Percentiles rank a stretch among this genome's conserved stretches.
These are phyloP conservation scores for Rhegmatorhina hoffmannsi DNA, from an alignment of 2,113 vertebrate species.

Conservation along the genomic window DNA sequence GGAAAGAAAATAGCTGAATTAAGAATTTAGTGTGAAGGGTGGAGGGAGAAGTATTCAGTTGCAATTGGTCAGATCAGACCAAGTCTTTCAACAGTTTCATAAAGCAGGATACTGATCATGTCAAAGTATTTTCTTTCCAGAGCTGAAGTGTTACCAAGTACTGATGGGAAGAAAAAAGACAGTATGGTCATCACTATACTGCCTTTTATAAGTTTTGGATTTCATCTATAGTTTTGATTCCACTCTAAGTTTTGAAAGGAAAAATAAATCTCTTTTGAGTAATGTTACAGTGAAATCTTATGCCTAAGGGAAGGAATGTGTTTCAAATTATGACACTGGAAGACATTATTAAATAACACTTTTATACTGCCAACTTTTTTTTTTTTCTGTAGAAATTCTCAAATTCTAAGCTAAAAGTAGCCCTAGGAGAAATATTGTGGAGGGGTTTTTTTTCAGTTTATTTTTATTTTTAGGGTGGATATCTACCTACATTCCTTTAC, in stretches of 20 bases:
- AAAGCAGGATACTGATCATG: neutral
- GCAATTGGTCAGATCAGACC: neutral
- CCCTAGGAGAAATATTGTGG: neutral
- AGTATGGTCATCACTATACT: neutral
- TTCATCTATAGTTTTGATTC: neutral
- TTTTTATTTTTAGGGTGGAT: neutral
- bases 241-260: neutral
- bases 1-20: neutral
- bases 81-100: neutral
- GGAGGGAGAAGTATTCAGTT: neutral
- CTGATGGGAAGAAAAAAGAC: neutral
- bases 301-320: neutral
- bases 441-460: rapidly evolving
- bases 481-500: neutral
- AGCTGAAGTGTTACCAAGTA: neutral
- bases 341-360: neutral
- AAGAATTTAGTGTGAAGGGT: neutral
- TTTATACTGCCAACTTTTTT: neutral
- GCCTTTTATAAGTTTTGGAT: neutral
- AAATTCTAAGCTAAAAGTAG: neutral
- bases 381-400: neutral
- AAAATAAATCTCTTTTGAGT: neutral
- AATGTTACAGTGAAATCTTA: neutral
- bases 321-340: neutral
- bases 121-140: neutral